phyloP scores from a whole-genome alignment of 2,888 invertebrate species.

The Schizotus pectinicornis region DNA sequence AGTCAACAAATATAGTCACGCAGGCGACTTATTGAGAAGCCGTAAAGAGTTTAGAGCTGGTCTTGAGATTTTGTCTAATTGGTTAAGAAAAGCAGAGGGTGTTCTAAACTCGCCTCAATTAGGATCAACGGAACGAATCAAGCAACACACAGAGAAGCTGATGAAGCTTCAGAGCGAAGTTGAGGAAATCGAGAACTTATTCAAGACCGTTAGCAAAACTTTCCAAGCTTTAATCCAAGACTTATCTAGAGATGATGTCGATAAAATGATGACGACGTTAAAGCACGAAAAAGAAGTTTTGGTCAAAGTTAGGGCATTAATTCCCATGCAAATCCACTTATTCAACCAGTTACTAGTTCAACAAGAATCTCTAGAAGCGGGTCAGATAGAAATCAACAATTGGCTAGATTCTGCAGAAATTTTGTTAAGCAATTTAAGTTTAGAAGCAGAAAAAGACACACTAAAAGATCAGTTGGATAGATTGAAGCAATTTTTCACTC shows the following conservation, averaged over 20 bases:
- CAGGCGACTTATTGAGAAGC: slow-evolving; percentile 83
- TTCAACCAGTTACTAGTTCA: slow-evolving; percentile 85
- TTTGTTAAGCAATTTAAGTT: slow-evolving; percentile 65
- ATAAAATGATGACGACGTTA: slow-evolving; percentile 84
- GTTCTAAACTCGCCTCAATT: slow-evolving; percentile 73
- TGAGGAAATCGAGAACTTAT: slow-evolving; percentile 86
- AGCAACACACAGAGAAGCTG: slow-evolving; percentile 78
- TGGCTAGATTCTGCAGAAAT: slow-evolving; percentile 89
- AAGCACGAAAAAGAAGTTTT: slow-evolving; percentile 89
- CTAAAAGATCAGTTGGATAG: slow-evolving; percentile 79
- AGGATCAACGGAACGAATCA: slow-evolving; percentile 79
- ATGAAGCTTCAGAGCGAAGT: slow-evolving; percentile 80
- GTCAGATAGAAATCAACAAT: slow-evolving; percentile 81
- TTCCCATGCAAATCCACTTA: slow-evolving; percentile 82
- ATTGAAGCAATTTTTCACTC: slow-evolving; percentile 86
- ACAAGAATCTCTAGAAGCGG: slow-evolving; percentile 87
- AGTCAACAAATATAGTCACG: slow-evolving; percentile 87
- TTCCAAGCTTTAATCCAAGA: slow-evolving; percentile 92
- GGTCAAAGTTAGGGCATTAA: slow-evolving; percentile 81
- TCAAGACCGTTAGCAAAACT: slow-evolving; percentile 89
- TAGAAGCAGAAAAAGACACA: slow-evolving; percentile 72
- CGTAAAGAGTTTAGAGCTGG: slow-evolving; percentile 80
- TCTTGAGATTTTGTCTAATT: slow-evolving; percentile 75
- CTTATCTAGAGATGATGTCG: slow-evolving; percentile 87
- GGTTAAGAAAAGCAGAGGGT: slow-evolving; percentile 80